These are phyloP conservation scores for Leucosticte australis DNA, from an alignment of 2,113 vertebrate genomes.

Conservation along the genomic window DNA sequence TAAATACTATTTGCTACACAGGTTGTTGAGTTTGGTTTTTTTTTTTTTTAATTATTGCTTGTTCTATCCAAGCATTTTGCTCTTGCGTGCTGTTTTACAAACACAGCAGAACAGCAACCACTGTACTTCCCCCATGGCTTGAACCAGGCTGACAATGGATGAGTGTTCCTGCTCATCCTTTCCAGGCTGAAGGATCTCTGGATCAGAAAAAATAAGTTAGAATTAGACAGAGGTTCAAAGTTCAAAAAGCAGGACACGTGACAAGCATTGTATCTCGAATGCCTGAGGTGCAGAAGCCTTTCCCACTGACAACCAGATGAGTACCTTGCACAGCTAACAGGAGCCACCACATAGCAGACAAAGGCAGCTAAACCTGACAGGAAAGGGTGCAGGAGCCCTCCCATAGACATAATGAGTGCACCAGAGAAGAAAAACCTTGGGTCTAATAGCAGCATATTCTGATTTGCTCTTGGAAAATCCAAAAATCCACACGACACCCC, in stretches of 20 bases:
- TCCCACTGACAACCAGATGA: neutral
- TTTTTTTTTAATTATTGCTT: neutral
- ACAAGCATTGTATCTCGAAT: neutral
- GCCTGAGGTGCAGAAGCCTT: neutral
- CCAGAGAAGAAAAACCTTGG: neutral
- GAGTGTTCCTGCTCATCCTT: neutral
- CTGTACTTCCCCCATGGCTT: neutral
- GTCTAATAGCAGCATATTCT: neutral
- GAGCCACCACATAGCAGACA: neutral
- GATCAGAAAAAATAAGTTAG: conserved; percentile 36
- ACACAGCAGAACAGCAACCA: neutral
- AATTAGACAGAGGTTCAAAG: conserved; percentile 21
- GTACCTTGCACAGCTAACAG: neutral
- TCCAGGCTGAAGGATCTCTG: neutral
- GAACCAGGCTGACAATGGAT: neutral
- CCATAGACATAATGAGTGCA: neutral
- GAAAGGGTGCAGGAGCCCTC: neutral
- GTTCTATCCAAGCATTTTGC: neutral
- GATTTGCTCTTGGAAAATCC: neutral
- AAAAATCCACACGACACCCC: neutral
- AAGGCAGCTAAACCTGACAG: neutral
- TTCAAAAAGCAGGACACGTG: neutral
- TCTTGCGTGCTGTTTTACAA: neutral
- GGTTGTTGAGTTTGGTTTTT: neutral
- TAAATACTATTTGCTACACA: neutral